Evolutionary conservation across 2,888 invertebrate genomes (phyloP).

Genomic region (Acanthoscelides obtectus): DNA sequence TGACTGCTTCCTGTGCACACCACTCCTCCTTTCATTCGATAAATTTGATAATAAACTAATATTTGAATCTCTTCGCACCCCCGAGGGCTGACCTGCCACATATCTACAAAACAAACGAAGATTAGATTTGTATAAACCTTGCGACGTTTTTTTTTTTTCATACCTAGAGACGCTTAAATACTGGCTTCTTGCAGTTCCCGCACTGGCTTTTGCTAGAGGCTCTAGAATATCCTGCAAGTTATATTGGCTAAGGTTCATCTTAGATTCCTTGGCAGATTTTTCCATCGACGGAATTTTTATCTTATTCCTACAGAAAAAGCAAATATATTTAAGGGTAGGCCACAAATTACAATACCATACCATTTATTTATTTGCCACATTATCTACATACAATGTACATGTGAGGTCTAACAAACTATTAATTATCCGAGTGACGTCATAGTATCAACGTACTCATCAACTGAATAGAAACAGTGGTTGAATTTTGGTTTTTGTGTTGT

Average conservation of each 20-base stretch:
- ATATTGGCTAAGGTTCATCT: slow-evolving; percentile 49
- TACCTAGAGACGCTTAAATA: slow-evolving; percentile 77
- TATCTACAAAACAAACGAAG: not conserved
- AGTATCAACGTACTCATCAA: no score
- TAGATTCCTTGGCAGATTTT: slow-evolving; percentile 44
- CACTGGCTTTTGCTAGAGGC: slow-evolving; percentile 42
- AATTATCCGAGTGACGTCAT: no score
- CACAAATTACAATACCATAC: no score
- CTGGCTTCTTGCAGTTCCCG: slow-evolving; percentile 57
- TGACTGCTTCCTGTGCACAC: slow-evolving; percentile 27
- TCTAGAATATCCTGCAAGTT: slow-evolving; percentile 47
- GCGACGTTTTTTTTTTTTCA: not conserved
- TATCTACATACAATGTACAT: no score
- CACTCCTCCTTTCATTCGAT: slow-evolving; percentile 31
- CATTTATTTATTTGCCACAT: no score
- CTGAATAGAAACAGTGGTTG: no score
- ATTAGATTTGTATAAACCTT: no score
- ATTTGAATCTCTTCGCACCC: slow-evolving; percentile 35
- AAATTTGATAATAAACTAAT: slow-evolving; percentile 30
- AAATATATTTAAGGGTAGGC: no score
- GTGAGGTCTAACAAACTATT: no score
- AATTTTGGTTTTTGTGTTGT: no score
- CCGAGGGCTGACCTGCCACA: slow-evolving; percentile 59
- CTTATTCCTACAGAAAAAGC: slow-evolving; percentile 30
- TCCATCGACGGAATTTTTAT: slow-evolving; percentile 33